Conservation (phyloP, 1,140 invertebrate species). For the Scylla paramamosain region DNA sequence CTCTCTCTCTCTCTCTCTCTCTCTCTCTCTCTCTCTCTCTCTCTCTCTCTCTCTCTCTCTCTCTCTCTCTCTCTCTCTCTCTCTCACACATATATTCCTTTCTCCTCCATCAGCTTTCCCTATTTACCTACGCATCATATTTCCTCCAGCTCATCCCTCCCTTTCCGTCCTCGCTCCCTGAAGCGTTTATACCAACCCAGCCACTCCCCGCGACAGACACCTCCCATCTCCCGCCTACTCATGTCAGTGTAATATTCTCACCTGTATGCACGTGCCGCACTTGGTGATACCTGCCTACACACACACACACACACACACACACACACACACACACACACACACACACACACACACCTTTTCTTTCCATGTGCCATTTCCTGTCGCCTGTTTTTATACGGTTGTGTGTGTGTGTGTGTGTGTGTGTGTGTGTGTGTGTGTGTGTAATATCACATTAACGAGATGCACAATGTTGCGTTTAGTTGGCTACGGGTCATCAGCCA, state of each 20-base stretch:
- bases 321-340: no score
- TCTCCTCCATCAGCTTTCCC: not conserved
- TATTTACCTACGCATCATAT: not conserved
- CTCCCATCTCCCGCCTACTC: not conserved
- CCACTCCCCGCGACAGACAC: not conserved
- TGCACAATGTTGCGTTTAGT: no score
- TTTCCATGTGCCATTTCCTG: no score
- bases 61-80: not conserved
- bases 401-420: no score
- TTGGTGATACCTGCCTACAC: not conserved
- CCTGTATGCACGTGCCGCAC: not conserved
- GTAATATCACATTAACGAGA: no score
- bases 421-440: no score
- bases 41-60: not conserved
- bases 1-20: no score
- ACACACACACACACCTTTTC: no score
- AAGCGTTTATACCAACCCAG: not conserved
- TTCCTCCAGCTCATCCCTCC: not conserved
- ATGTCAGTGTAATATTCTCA: not conserved
- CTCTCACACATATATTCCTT: not conserved
- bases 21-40: no score
- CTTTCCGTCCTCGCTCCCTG: not conserved
- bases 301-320: no score
- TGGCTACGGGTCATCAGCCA: no score
- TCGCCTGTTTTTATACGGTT: no score